Evolutionary conservation across 2,113 vertebrate species (phyloP), one percentile per base, ranked within the genome.

Genomic region (human (Homo sapiens)): DNA sequence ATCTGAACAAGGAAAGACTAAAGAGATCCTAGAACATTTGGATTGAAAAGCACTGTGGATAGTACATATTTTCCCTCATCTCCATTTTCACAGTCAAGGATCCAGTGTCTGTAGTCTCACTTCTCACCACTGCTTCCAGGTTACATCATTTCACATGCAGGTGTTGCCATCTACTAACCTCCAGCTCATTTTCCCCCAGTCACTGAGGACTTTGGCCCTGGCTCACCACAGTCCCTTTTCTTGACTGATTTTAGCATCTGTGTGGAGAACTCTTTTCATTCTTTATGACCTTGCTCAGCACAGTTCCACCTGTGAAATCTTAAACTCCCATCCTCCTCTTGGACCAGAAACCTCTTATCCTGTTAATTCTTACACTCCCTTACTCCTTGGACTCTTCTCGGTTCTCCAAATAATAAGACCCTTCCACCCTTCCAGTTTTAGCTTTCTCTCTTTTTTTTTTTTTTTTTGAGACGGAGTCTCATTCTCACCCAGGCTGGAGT

Each of bases 91-190:
- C 17, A 16, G 27, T 17, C 32, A 10, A 14, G 45, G 48, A 89
- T 32, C 57, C 16, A 40, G 17, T 43, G 40, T 11, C 2, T 38
- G 38, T 22, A 0, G 55, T 57, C 82, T 22, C 8, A 18, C 35
- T 18, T 23, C 59, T 79, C 12, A 25, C 13, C 1, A 12, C 78
- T 10, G 80, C 52, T 23, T 9, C 18, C 38, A 55, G 76, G 81
- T 18, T 45, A 4, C 5, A 3, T 35, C 8, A 17, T 4, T 38
- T 18, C 38, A 59, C 43, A 1, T 3, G 23, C 17, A 0, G 8
- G n/a, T 13, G 22, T 10, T 35, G 43, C n/a, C 52, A 20, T 61
- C 61, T 11, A 27, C 35, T 18, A 61, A 23, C 50, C 25, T 64
- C 59, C 11, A 5, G 25, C 25, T 61, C 59, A 61, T 61, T 61